These are phyloP conservation scores for Spinus olivaceus DNA, from an alignment of 2,797 vertebrate species.

Conservation along the genomic window DNA sequence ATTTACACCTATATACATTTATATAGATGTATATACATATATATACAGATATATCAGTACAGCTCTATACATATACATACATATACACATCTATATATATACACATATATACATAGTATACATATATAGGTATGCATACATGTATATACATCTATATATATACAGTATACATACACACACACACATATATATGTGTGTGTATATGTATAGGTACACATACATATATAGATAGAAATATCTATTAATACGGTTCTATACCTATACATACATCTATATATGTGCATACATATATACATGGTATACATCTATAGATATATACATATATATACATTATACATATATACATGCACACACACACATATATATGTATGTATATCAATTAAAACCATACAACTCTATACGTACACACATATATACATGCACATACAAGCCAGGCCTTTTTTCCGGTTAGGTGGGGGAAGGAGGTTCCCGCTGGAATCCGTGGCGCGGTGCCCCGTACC, in stretches of 20 bases:
- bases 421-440: background rate
- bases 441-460: accelerated
- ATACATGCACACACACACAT: too few relatives aligned
- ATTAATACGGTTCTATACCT: background rate
- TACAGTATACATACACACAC: background rate
- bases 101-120: background rate
- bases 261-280: background rate
- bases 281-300: background rate
- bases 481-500: accelerated
- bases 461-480: accelerated
- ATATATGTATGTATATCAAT: accelerated
- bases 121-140: background rate
- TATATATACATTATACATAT: too few relatives aligned
- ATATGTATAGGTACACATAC: accelerated
- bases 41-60: too few relatives aligned
- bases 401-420: too few relatives aligned
- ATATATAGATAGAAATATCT: background rate
- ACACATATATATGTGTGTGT: too few relatives aligned
- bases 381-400: accelerated
- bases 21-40: too few relatives aligned
- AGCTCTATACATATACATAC: too few relatives aligned
- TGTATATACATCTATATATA: background rate
- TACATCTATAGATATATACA: background rate
- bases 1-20: too few relatives aligned
- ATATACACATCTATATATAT: too few relatives aligned